These are phyloP conservation scores for Podilymbus podiceps DNA, from an alignment of 2,113 vertebrate genomes.

Conservation along the genomic window DNA sequence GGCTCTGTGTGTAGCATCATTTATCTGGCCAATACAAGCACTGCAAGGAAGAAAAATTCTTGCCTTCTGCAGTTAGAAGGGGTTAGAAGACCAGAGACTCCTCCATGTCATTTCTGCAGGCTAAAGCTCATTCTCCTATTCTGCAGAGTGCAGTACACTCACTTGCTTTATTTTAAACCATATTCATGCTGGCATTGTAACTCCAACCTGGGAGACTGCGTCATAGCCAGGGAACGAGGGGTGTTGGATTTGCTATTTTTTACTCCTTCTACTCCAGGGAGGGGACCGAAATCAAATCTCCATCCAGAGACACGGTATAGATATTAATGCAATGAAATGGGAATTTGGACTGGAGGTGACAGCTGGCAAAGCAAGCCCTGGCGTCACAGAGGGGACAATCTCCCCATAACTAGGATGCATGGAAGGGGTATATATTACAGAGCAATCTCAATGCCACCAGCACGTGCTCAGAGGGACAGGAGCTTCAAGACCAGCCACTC, in stretches of 20 bases:
- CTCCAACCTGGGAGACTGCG: conserved; percentile 32
- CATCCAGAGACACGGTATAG: neutral
- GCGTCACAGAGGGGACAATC: conserved; percentile 38
- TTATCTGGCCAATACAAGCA: neutral
- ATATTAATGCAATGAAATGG: neutral
- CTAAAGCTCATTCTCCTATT: neutral
- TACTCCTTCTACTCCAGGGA: conserved; percentile 13
- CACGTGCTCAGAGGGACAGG: neutral
- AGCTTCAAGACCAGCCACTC: neutral
- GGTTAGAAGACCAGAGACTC: neutral
- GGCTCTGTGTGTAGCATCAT: neutral
- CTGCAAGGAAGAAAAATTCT: neutral
- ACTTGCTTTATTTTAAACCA: conserved; percentile 38
- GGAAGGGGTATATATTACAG: conserved; percentile 1
- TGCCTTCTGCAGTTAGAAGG: neutral
- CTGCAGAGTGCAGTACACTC: neutral
- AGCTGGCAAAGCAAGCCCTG: conserved; percentile 17
- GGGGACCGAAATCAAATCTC: conserved; percentile 31
- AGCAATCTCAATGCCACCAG: neutral
- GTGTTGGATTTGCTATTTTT: conserved; percentile 52
- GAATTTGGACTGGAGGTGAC: conserved; percentile 33
- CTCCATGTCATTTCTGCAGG: neutral
- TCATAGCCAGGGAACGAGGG: conserved; percentile 46
- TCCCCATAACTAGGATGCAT: conserved; percentile 34
- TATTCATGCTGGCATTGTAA: conserved; percentile 3